Base-by-base conservation (phyloP, 2,797 vertebrate species). In the Gambelia wislizenii region DNA sequence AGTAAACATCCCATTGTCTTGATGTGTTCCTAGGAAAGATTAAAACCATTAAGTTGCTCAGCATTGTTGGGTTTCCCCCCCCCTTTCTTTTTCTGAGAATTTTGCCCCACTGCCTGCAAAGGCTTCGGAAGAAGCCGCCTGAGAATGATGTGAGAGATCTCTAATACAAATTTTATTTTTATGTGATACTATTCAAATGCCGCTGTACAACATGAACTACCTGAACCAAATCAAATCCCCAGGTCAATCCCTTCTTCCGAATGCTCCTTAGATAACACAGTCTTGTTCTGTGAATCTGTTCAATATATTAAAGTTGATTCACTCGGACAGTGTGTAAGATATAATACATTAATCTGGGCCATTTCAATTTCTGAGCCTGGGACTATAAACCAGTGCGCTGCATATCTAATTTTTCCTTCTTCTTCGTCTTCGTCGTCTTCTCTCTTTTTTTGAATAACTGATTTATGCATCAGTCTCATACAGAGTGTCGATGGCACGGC, bases 341-440 rank as follows among this genome's bases (percentile, higher is more conserved):
- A 98, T 97, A 97, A 98, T 98, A 98, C 97, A 98, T 98, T 98
- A 98, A 98, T 98, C 97, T 97, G 97, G 96, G 97, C 98, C 98
- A 97, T 98, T 98, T 98, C 98, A 98, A 98, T 98, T 98, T 97
- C 97, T 96, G 96, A 97, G 96, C 96, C 97, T 97, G 96, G 96
- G 97, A 98, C 97, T 98, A 98, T 98, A 98, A 99, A 98, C 97
- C 96, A 97, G 97, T 98, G 97, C 97, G 98, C 98, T 98, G 98
- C 98, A 98, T 98, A 98, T 98, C 97, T 98, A 98, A 98, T 98
- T 98, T 98, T 97, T 97, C 97, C 96, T 97, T 83, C 44, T 97
- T 97, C 61, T 64, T 64, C n/a, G n/a, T n/a, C 64, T 67, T 67
- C 64, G 3, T 61, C 59, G 0, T 22, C 4, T 5, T 61, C 20